phyloP scores from a whole-genome alignment of 2,797 vertebrate species.

The Myripristis murdjan region DNA sequence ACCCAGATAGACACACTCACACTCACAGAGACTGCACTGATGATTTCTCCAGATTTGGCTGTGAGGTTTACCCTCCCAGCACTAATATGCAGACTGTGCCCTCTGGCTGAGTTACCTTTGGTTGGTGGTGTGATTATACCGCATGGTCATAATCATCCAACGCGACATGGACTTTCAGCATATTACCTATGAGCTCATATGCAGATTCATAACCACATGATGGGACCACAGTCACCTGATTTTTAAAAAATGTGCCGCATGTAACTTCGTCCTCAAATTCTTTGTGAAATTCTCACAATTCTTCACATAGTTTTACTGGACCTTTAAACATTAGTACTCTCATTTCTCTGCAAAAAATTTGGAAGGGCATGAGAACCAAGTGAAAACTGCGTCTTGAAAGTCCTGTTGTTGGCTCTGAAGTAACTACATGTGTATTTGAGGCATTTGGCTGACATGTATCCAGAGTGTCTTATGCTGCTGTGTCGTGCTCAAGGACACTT shows the following conservation, averaged over 20 bases:
- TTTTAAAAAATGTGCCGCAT: too few species aligned
- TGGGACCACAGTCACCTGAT: neutral
- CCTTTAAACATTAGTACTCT: neutral
- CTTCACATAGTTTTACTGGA: neutral
- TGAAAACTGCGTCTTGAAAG: too few species aligned
- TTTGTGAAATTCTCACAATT: neutral
- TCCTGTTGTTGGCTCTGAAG: too few species aligned
- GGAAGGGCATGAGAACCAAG: too few species aligned
- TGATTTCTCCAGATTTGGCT: neutral
- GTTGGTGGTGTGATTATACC: slow-evolving; percentile 24
- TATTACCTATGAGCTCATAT: neutral
- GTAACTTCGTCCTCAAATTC: too few species aligned
- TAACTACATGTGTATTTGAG: too few species aligned
- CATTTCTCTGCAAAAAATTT: neutral
- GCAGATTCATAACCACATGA: neutral
- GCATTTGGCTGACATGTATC: too few species aligned
- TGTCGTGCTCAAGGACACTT: too few species aligned
- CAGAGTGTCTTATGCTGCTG: too few species aligned
- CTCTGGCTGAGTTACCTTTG: slow-evolving; percentile 12
- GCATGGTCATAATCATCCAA: neutral
- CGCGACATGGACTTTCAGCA: slow-evolving; percentile 31
- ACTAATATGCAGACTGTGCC: neutral
- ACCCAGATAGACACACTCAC: slow-evolving; percentile 2
- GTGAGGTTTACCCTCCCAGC: neutral
- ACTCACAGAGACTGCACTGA: neutral